These are phyloP conservation scores for Strigamia transsilvanica DNA, from an alignment of 2,888 invertebrate genomes.

Conservation along the genomic window DNA sequence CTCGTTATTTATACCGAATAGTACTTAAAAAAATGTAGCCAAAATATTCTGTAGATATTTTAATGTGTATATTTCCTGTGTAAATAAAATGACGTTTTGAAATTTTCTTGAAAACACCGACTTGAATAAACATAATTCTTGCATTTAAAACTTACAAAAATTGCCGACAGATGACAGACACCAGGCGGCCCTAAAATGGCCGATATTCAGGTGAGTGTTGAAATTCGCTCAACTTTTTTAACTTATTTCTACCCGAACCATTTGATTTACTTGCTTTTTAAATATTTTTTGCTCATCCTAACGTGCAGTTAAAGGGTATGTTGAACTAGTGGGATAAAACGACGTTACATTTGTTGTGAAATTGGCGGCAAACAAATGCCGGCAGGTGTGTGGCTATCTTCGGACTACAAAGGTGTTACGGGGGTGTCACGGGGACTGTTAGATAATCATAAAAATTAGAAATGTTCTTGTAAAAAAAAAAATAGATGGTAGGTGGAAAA, in stretches of 20 bases:
- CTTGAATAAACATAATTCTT: neutral
- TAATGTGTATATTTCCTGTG: neutral
- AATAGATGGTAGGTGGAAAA: neutral
- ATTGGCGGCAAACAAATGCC: conserved; percentile 2
- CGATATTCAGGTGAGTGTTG: conserved; percentile 37
- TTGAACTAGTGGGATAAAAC: neutral
- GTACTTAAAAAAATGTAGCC: neutral
- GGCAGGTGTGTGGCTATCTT: conserved; percentile 23
- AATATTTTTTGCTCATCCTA: neutral
- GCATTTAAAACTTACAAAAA: neutral
- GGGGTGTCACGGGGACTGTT: neutral
- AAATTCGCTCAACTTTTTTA: conserved; percentile 19
- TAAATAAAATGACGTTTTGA: conserved; percentile 8
- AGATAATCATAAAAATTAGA: conserved; percentile 8
- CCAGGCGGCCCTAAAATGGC: conserved; percentile 33
- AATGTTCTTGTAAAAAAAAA: neutral
- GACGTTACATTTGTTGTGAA: neutral
- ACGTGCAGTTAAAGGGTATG: neutral
- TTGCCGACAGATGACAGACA: neutral
- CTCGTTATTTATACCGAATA: neutral
- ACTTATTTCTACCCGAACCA: neutral
- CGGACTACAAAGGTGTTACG: conserved; percentile 32
- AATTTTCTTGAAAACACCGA: neutral
- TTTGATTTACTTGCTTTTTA: neutral
- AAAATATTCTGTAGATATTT: conserved; percentile 3